Conservation (phyloP, 2,797 vertebrate genomes). For the Hoplostethus atlanticus region DNA sequence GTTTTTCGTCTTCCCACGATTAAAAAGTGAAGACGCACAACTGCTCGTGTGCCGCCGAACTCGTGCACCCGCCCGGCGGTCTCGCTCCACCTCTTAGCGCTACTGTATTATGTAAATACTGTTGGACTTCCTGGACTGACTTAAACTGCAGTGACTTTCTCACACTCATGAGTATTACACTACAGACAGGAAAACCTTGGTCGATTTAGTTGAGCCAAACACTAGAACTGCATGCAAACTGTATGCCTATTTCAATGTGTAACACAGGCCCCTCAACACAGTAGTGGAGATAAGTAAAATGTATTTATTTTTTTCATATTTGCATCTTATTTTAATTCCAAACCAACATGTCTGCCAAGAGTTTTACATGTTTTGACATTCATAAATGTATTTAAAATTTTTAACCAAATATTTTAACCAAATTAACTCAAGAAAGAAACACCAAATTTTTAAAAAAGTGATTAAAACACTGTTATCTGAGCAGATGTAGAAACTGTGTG, state of each 20-base stretch:
- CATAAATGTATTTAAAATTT: not conserved
- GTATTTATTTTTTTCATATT: not conserved
- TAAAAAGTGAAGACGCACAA: too few relatives aligned
- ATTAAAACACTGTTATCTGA: constrained; percentile 51
- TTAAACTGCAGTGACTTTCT: too few relatives aligned
- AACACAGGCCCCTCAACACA: not conserved
- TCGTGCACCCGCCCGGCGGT: too few relatives aligned
- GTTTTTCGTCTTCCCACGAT: too few relatives aligned
- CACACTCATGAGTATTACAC: too few relatives aligned
- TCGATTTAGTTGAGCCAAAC: too few relatives aligned
- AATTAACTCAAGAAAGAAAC: not conserved
- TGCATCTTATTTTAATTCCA: not conserved
- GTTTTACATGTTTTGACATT: not conserved
- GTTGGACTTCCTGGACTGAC: too few relatives aligned
- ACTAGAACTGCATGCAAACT: too few relatives aligned
- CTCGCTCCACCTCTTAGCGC: too few relatives aligned
- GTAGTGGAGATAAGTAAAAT: not conserved
- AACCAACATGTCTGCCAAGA: not conserved
- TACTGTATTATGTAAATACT: too few relatives aligned
- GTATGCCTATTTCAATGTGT: not conserved
- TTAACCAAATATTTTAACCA: not conserved
- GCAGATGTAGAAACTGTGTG: constrained; percentile 59
- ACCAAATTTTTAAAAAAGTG: not conserved
- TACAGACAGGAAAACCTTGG: too few relatives aligned
- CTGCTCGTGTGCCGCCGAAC: too few relatives aligned